These are phyloP conservation scores for Cyclophora albipunctata DNA, from an alignment of 2,888 invertebrate species.

Conservation along the genomic window DNA sequence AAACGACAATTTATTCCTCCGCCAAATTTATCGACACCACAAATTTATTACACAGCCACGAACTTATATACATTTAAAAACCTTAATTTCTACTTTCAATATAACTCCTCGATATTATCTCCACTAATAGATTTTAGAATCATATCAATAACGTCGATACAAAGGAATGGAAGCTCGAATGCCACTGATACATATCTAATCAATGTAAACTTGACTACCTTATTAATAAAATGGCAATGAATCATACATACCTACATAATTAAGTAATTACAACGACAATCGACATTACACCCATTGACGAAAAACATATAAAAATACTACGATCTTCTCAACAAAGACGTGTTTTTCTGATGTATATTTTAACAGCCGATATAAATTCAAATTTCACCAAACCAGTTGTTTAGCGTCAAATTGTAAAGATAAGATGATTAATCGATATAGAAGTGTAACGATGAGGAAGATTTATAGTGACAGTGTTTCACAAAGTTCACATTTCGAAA, in stretches of 20 bases:
- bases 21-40: slow-evolving; percentile 68
- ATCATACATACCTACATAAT: slow-evolving; percentile 13
- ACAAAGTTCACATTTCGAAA: slow-evolving; percentile 52
- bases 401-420: too few species aligned
- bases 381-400: too few species aligned
- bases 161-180: too few species aligned
- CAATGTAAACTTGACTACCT: slow-evolving; percentile 1
- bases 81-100: slow-evolving; percentile 28
- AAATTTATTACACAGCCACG: slow-evolving; percentile 52
- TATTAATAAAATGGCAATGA: slow-evolving; percentile 7
- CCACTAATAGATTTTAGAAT: too few species aligned
- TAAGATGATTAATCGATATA: background rate
- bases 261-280: slow-evolving; percentile 3
- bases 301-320: slow-evolving; percentile 1
- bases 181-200: slow-evolving; percentile 17
- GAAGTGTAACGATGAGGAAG: slow-evolving; percentile 33
- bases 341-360: background rate
- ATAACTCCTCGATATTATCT: too few species aligned
- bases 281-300: background rate
- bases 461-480: slow-evolving; percentile 36
- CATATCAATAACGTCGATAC: too few species aligned
- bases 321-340: background rate
- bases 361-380: too few species aligned
- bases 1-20: slow-evolving; percentile 70
- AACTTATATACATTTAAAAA: slow-evolving; percentile 31